Percentiles rank a stretch among this genome's conserved stretches.
Evolutionary conservation across 2,888 invertebrate species (phyloP).

Genomic region (Brachypalpus laphriformis): DNA sequence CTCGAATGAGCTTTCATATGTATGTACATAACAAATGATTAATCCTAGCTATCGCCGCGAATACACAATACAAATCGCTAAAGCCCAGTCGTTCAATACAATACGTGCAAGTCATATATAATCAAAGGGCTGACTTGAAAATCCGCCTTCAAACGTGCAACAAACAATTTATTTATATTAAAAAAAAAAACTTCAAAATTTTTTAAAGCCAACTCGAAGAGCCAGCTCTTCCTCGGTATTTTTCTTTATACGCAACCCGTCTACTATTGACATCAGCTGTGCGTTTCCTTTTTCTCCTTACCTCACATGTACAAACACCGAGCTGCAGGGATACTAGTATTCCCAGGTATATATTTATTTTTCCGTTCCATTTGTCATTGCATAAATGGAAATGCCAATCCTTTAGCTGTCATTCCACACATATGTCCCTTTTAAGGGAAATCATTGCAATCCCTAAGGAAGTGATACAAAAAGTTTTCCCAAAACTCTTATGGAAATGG

Average conservation of each 20-base stretch:
- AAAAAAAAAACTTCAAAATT: neutral
- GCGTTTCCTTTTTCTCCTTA: neutral
- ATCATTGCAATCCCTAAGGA: slow-evolving; percentile 2
- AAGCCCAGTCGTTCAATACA: too few species aligned
- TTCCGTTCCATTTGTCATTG: slow-evolving; percentile 46
- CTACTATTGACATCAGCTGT: neutral
- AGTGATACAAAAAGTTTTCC: slow-evolving; percentile 3
- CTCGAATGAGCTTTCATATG: too few species aligned
- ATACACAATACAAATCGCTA: too few species aligned
- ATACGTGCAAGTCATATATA: slow-evolving; percentile 5
- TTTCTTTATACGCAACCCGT: neutral
- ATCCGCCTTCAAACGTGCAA: neutral
- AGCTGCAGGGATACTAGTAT: neutral
- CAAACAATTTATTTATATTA: neutral
- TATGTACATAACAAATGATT: too few species aligned
- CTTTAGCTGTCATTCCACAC: slow-evolving; percentile 20
- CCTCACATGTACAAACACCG: neutral
- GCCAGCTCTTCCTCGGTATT: neutral
- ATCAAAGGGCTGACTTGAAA: neutral
- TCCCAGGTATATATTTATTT: neutral
- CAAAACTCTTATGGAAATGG: slow-evolving; percentile 16
- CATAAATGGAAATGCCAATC: slow-evolving; percentile 55
- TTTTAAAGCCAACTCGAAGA: slow-evolving; percentile 5
- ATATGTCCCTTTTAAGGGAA: slow-evolving; percentile 9
- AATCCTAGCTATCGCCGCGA: too few species aligned